These are phyloP conservation scores for Ptychoptera albimana DNA, from an alignment of 2,888 invertebrate species.

Conservation along the genomic window DNA sequence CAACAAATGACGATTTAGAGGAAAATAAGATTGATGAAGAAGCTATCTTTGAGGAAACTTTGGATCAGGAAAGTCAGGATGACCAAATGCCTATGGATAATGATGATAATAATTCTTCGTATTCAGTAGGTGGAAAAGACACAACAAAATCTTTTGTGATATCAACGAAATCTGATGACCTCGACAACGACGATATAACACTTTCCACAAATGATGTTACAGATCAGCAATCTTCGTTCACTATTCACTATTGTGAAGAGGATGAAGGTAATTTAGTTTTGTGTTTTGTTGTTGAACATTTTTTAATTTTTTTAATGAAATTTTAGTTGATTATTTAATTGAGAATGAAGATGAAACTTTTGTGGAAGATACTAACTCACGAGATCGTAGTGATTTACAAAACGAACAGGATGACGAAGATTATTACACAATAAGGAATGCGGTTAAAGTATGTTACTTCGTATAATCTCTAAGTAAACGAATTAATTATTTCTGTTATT, in stretches of 20 bases:
- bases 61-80: slow-evolving; percentile 1
- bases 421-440: background rate
- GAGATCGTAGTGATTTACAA: background rate
- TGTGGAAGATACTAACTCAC: slow-evolving; percentile 9
- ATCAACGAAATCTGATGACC: background rate
- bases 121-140: background rate
- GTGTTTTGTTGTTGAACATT: too few relatives aligned
- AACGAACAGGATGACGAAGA: background rate
- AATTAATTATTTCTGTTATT: too few relatives aligned
- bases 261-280: background rate
- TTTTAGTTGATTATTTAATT: background rate
- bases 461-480: too few relatives aligned
- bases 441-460: too few relatives aligned
- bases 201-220: background rate
- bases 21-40: slow-evolving; percentile 4
- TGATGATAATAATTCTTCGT: background rate
- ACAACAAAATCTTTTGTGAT: background rate
- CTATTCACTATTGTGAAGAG: background rate
- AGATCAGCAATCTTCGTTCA: background rate
- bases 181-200: background rate
- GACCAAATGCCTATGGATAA: background rate
- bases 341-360: slow-evolving; percentile 12
- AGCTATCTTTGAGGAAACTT: slow-evolving; percentile 11
- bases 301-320: background rate
- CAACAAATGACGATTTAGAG: background rate